A percentile compares a stretch with the other conserved stretches of the same genome.
Conservation (phyloP, 2,113 vertebrate species). For the Neofelis nebulosa region DNA sequence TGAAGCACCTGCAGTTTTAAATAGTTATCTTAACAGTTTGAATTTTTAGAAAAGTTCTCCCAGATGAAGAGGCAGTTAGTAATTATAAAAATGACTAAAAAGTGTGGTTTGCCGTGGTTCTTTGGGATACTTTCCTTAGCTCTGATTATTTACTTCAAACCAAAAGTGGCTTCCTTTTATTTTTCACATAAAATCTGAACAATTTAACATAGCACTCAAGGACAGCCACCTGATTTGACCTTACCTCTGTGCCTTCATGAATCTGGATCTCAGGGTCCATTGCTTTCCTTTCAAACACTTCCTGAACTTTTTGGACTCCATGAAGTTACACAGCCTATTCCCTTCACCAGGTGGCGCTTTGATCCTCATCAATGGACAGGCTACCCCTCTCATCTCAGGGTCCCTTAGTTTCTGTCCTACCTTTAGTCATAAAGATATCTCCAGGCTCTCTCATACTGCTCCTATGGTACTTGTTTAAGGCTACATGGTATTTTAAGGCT, state of each 20-base stretch:
- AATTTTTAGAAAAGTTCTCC: constrained; percentile 5
- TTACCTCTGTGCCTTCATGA: background rate
- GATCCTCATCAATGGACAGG: background rate
- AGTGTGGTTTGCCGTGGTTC: background rate
- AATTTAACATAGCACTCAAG: background rate
- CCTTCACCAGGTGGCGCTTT: background rate
- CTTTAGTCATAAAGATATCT: fast-evolving
- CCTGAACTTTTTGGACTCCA: background rate
- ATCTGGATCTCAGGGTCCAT: background rate
- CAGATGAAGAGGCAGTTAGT: background rate
- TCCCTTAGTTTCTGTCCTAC: background rate
- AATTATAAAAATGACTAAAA: background rate
- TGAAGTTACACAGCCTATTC: background rate
- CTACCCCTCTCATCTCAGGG: fast-evolving
- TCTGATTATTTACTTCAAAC: background rate
- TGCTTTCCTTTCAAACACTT: background rate
- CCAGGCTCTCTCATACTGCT: background rate
- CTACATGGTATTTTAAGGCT: background rate
- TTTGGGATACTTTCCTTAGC: background rate
- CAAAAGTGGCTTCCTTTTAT: background rate
- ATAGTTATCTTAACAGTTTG: background rate
- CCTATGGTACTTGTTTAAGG: background rate
- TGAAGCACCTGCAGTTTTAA: background rate
- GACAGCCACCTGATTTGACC: background rate
- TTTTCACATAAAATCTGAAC: background rate